These are phyloP conservation scores for Drosophila truncata DNA, from an alignment of 1,140 invertebrate species.

Conservation along the genomic window DNA sequence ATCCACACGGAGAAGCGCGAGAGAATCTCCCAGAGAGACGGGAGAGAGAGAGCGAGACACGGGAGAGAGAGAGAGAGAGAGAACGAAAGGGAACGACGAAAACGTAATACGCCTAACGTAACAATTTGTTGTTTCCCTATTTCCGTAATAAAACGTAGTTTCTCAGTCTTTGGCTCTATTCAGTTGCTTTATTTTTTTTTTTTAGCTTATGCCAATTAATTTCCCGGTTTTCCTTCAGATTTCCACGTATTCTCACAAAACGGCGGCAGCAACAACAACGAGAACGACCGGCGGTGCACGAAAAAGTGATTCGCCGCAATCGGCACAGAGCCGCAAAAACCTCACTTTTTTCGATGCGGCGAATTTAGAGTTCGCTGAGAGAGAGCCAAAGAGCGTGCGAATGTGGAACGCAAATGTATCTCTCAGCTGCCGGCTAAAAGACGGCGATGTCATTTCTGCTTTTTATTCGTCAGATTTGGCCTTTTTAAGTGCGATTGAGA, in stretches of 20 bases:
- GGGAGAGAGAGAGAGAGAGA: constrained; percentile 14
- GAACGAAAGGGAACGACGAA: constrained; percentile 9
- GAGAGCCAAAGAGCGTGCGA: constrained; percentile 25
- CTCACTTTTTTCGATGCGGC: constrained; percentile 25
- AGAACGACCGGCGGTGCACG: constrained; percentile 60
- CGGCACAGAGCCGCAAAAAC: constrained; percentile 3
- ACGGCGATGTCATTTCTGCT: constrained; percentile 13
- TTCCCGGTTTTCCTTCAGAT: constrained; percentile 16
- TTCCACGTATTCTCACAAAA: constrained; percentile 14
- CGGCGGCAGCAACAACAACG: constrained; percentile 59
- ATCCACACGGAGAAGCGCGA: constrained; percentile 49
- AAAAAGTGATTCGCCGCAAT: constrained; percentile 56
- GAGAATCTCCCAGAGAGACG: constrained; percentile 28
- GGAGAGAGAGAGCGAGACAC: constrained; percentile 20
- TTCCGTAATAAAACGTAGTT: not conserved
- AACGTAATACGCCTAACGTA: constrained; percentile 10
- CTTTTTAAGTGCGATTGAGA: no score
- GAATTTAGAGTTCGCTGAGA: constrained; percentile 62
- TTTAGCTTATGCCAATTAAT: not conserved
- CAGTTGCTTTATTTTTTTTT: constrained; percentile 2
- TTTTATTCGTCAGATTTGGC: no score
- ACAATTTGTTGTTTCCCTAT: constrained; percentile 2
- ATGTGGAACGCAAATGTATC: constrained; percentile 53
- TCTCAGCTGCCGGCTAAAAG: constrained; percentile 58
- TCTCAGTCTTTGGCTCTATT: constrained; percentile 35